Conservation (phyloP, 2,888 invertebrate genomes). For the Gymnosoma rotundatum region DNA sequence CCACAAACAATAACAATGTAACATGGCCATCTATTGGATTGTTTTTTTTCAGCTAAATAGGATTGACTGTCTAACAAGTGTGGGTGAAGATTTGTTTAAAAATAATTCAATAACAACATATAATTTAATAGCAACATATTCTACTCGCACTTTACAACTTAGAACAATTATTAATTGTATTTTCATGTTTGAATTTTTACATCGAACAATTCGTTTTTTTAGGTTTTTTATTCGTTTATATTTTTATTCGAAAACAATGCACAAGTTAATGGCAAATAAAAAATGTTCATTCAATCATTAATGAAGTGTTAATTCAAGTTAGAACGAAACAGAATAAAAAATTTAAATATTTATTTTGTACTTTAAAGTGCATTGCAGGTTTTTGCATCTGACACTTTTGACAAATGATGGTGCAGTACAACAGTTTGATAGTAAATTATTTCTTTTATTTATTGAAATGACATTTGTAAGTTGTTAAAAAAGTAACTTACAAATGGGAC, state of each 20-base stretch:
- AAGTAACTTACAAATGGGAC: no score
- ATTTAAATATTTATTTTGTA: conserved; percentile 43
- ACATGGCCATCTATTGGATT: conserved; percentile 25
- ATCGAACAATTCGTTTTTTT: neutral
- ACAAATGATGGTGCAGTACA: conserved; percentile 58
- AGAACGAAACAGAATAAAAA: conserved; percentile 13
- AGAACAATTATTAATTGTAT: conserved; percentile 1
- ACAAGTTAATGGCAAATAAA: neutral
- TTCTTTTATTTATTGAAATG: conserved; percentile 25
- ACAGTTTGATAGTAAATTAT: neutral
- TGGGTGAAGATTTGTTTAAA: conserved; percentile 65
- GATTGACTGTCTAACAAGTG: conserved; percentile 66
- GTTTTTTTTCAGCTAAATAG: conserved; percentile 22
- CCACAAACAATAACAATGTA: conserved; percentile 8
- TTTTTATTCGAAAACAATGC: neutral
- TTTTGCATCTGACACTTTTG: conserved; percentile 59
- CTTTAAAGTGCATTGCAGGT: conserved; percentile 24
- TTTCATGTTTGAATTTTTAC: conserved; percentile 11
- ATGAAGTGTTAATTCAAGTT: conserved; percentile 60
- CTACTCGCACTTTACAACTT: neutral
- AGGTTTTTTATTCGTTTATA: conserved; percentile 5
- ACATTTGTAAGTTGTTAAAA: neutral
- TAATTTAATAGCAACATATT: conserved; percentile 15
- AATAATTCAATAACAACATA: no score
- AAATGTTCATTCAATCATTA: conserved; percentile 8